phyloP scores from a whole-genome alignment of 2,113 vertebrate species.

The Numenius arquata region DNA sequence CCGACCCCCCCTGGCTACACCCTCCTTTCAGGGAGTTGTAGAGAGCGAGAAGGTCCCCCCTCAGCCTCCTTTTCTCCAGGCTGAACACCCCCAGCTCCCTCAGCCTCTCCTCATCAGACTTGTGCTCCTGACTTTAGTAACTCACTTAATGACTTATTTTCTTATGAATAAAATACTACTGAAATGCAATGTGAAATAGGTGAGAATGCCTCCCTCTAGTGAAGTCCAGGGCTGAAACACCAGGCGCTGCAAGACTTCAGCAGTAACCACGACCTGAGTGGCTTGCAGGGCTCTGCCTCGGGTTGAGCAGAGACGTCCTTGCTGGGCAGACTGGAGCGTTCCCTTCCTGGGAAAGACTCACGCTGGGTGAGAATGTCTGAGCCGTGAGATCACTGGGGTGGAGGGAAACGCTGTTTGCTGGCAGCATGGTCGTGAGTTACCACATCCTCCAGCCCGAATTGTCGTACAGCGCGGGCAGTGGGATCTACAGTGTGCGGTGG shows the following conservation, averaged over 20 bases:
- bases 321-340: background rate
- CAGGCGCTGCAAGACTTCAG: background rate
- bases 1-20: too few relatives aligned
- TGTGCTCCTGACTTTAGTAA: background rate
- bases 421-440: background rate
- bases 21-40: too few relatives aligned
- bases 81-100: too few relatives aligned
- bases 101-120: too few relatives aligned
- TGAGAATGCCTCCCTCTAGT: background rate
- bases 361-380: background rate
- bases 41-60: too few relatives aligned
- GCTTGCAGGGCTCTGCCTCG: rapidly evolving
- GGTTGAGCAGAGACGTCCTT: background rate
- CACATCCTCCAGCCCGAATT: background rate
- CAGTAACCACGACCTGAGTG: background rate
- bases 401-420: background rate
- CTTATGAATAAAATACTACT: background rate
- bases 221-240: background rate
- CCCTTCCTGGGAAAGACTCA: background rate
- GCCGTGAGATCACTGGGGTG: background rate
- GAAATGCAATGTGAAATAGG: background rate
- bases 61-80: too few relatives aligned
- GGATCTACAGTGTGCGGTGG: rapidly evolving
- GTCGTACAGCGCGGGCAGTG: rapidly evolving
- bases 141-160: background rate